Conservation (phyloP, 2,797 vertebrate genomes). For the Chelonia mydas region DNA sequence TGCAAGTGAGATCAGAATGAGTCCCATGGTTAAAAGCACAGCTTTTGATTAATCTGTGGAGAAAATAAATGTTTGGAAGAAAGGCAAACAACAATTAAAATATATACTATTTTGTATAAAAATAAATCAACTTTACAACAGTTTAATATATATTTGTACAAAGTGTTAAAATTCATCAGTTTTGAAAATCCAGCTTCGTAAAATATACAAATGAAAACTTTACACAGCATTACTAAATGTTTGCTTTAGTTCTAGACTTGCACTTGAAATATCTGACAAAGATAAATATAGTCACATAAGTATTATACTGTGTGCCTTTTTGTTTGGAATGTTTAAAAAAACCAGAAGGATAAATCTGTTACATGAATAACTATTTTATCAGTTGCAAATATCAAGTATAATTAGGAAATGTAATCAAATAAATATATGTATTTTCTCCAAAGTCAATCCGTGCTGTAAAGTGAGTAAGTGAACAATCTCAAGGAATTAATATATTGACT, state of each 20-base stretch:
- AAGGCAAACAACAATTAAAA: background rate
- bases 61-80: background rate
- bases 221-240: background rate
- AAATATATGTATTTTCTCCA: background rate
- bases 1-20: background rate
- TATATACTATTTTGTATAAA: background rate
- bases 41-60: background rate
- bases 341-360: background rate
- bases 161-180: background rate
- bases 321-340: background rate
- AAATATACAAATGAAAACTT: background rate
- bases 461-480: background rate
- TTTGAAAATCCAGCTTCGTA: fast-evolving
- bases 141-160: background rate
- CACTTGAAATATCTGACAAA: background rate
- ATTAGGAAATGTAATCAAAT: background rate
- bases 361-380: background rate
- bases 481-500: background rate
- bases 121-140: background rate
- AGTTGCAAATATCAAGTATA: background rate
- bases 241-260: background rate
- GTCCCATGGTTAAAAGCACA: background rate
- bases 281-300: background rate
- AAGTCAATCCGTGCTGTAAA: background rate
- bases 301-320: fast-evolving